These are phyloP conservation scores for Aradus depressus DNA, from an alignment of 2,888 invertebrate species.

Conservation along the genomic window DNA sequence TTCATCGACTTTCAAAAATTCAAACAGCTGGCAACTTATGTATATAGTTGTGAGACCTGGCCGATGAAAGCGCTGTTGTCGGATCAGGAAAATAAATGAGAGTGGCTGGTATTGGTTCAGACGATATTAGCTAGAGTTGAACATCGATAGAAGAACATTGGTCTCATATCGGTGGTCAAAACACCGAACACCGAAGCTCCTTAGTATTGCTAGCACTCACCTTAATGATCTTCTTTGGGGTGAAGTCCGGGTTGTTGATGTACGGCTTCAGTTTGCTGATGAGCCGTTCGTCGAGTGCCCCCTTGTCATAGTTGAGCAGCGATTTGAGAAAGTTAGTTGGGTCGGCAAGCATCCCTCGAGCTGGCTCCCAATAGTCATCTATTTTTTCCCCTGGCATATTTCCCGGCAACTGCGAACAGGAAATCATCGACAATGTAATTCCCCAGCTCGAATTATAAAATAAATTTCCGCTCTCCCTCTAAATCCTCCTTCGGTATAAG, in stretches of 20 bases:
- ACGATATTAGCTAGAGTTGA: too few species aligned
- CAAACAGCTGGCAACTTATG: too few species aligned
- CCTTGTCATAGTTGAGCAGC: constrained; percentile 78
- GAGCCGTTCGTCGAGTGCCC: constrained; percentile 67
- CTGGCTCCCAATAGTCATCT: constrained; percentile 83
- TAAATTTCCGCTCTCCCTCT: neutral
- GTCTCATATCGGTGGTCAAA: too few species aligned
- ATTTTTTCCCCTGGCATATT: constrained; percentile 64
- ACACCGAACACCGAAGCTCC: too few species aligned
- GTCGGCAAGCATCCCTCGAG: constrained; percentile 68
- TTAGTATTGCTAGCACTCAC: constrained; percentile 36
- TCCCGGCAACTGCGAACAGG: constrained; percentile 43
- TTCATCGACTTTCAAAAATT: too few species aligned
- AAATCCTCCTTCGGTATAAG: neutral
- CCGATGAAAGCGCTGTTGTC: too few species aligned
- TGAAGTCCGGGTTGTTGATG: constrained; percentile 63
- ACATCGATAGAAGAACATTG: too few species aligned
- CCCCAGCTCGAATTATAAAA: neutral
- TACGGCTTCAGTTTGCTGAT: constrained; percentile 71
- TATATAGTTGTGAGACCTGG: too few species aligned
- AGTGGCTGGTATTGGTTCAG: too few species aligned
- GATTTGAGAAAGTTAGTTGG: constrained; percentile 70
- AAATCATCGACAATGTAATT: neutral
- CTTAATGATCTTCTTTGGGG: constrained; percentile 64
- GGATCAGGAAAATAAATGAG: too few species aligned